Conservation (phyloP, 2,888 invertebrate species). For the Caenorhabditis uteleia region DNA sequence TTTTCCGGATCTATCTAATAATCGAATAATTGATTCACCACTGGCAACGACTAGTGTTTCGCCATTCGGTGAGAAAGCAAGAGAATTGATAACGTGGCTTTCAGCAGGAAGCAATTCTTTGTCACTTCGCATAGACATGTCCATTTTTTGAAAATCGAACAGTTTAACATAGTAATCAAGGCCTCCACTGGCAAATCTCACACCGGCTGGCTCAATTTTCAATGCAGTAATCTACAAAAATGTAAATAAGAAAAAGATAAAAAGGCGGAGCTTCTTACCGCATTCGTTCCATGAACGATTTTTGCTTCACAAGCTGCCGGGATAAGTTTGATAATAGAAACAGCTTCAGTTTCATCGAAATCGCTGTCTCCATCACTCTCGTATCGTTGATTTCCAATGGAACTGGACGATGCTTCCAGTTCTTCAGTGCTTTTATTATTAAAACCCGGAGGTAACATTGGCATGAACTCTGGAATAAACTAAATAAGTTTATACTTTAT, state of each 20-base stretch:
- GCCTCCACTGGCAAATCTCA: constrained; percentile 86
- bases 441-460: constrained; percentile 64
- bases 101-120: constrained; percentile 62
- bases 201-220: constrained; percentile 90
- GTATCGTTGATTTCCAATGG: too few relatives aligned
- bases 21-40: constrained; percentile 79
- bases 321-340: constrained; percentile 71
- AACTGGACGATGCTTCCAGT: constrained; percentile 42
- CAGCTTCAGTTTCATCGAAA: constrained; percentile 47
- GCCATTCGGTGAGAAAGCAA: constrained; percentile 91
- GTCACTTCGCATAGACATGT: constrained; percentile 77
- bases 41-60: constrained; percentile 90
- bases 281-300: constrained; percentile 81
- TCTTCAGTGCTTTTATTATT: constrained; percentile 33
- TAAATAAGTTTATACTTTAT: constrained; percentile 2
- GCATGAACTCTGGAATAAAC: constrained; percentile 51
- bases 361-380: constrained; percentile 71
- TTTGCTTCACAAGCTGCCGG: constrained; percentile 76
- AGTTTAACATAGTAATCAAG: constrained; percentile 89
- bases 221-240: constrained; percentile 77
- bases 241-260: not conserved
- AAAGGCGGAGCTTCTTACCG: not conserved
- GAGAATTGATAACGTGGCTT: constrained; percentile 83
- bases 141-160: constrained; percentile 99
- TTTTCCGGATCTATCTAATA: constrained; percentile 74